phyloP scores from a whole-genome alignment of 2,113 vertebrate species.

The Hipposideros armiger region DNA sequence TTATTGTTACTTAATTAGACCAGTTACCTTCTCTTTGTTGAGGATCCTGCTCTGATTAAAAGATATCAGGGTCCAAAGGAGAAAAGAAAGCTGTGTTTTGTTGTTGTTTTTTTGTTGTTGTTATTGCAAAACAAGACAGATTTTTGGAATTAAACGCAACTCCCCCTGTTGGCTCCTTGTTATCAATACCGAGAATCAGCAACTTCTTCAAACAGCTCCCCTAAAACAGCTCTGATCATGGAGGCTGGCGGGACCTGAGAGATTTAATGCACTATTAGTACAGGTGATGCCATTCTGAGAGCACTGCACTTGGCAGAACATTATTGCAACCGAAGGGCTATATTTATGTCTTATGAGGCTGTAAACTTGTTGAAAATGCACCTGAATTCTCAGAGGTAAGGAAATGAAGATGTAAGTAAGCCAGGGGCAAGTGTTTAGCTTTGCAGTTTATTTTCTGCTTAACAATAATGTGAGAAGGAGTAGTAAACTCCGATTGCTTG shows the following conservation, averaged over 20 bases:
- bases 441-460: slow-evolving; percentile 74
- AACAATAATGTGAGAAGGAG: slow-evolving; percentile 51
- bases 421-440: slow-evolving; percentile 56
- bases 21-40: background rate
- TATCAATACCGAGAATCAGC: slow-evolving; percentile 24
- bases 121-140: background rate
- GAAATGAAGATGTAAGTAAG: slow-evolving; percentile 68
- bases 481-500: slow-evolving; percentile 48
- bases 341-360: slow-evolving; percentile 68
- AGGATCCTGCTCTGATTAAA: background rate
- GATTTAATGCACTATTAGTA: slow-evolving; percentile 49
- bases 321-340: background rate
- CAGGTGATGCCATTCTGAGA: background rate
- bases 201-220: slow-evolving; percentile 39
- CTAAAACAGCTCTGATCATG: background rate
- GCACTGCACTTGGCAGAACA: background rate
- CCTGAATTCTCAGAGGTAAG: slow-evolving; percentile 69
- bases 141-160: background rate
- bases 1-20: background rate
- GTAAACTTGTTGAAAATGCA: slow-evolving; percentile 66
- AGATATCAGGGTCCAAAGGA: background rate
- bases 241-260: background rate
- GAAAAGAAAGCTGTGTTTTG: background rate
- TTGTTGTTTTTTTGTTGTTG: background rate
- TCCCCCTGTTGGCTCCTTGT: background rate